These are phyloP conservation scores for Cirrhinus mrigala DNA, from an alignment of 2,797 vertebrate species.

Conservation along the genomic window DNA sequence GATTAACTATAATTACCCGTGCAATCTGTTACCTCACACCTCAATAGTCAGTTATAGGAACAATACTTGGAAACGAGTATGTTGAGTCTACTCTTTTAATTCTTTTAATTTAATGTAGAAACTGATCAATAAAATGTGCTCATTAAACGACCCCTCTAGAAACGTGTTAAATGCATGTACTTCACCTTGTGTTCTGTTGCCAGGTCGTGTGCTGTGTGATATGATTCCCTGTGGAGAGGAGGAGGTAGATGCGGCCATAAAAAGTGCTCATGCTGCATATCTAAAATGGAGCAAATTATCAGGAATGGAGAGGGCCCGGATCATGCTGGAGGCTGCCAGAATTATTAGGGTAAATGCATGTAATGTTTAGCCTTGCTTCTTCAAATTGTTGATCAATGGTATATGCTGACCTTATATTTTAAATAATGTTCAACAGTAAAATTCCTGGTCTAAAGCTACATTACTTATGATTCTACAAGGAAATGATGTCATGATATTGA, in stretches of 20 bases:
- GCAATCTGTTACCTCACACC: neutral
- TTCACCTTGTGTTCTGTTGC: neutral
- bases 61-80: neutral
- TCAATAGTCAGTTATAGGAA: neutral
- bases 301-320: conserved; percentile 87
- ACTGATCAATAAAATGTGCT: neutral
- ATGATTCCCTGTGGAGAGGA: conserved; percentile 85
- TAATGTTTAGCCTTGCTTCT: neutral
- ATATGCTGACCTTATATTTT: neutral
- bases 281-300: conserved; percentile 88
- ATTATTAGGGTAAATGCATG: conserved; percentile 86
- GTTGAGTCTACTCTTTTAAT: too few species aligned
- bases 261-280: conserved; percentile 88
- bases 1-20: conserved; percentile 7
- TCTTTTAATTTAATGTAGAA: neutral
- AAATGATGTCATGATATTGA: neutral
- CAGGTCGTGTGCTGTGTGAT: conserved; percentile 89
- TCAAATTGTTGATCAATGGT: neutral
- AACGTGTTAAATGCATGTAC: neutral
- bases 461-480: neutral
- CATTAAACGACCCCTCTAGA: too few species aligned
- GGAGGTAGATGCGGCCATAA: conserved; percentile 89
- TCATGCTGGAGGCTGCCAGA: conserved; percentile 92
- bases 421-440: neutral
- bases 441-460: neutral